Evolutionary conservation across 2,113 vertebrate species (phyloP).

Genomic region (Leucopsar rothschildi): DNA sequence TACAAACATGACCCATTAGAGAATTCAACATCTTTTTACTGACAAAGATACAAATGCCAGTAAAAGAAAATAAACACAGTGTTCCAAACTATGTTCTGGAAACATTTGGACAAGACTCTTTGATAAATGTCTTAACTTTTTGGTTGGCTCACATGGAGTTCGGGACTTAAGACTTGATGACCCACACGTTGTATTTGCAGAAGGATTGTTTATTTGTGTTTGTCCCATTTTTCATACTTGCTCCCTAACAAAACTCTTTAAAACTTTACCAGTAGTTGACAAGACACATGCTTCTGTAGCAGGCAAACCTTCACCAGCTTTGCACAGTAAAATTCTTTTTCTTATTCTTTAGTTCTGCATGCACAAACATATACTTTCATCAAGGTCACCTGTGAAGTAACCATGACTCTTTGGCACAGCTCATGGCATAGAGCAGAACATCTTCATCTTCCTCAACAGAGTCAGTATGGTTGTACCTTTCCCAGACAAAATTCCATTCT

Average conservation of each 20-base stretch:
- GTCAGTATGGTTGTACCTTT: constrained; percentile 25
- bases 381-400: constrained; percentile 73
- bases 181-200: background rate
- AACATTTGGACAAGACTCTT: background rate
- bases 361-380: background rate
- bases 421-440: constrained; percentile 52
- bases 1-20: background rate
- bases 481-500: constrained; percentile 78
- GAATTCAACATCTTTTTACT: background rate
- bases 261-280: background rate
- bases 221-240: background rate
- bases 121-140: background rate
- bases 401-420: constrained; percentile 75
- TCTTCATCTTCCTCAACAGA: background rate
- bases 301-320: background rate
- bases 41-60: background rate
- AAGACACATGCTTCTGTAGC: background rate
- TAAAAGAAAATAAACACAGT: background rate
- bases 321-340: background rate
- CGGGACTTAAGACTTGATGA: background rate
- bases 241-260: background rate
- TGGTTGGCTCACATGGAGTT: background rate
- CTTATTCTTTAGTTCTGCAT: background rate
- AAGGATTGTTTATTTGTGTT: background rate
- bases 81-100: background rate